A percentile compares a stretch with the other conserved stretches of the same genome.
Conservation (phyloP, 2,888 invertebrate genomes). For the Drosophila koepferae region DNA sequence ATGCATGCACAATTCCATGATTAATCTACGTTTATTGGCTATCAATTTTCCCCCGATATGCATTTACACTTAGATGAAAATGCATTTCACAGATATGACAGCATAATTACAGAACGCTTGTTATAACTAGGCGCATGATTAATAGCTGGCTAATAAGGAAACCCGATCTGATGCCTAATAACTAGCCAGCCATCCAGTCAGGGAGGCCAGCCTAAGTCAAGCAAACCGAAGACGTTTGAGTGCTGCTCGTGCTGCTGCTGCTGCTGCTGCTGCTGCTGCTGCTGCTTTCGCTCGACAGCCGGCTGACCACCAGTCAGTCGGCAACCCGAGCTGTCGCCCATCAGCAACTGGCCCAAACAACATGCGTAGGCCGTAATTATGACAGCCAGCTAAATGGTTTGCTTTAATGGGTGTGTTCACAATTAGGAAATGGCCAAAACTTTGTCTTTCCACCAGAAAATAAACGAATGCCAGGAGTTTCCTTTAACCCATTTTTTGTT, state of each 20-base stretch:
- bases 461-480: slow-evolving; percentile 45
- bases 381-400: slow-evolving; percentile 46
- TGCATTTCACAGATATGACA: slow-evolving; percentile 60
- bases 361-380: slow-evolving; percentile 70
- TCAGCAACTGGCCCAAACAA: slow-evolving; percentile 15
- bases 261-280: background rate
- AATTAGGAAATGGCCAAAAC: slow-evolving; percentile 63
- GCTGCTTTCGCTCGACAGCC: background rate
- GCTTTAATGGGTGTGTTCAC: slow-evolving; percentile 31
- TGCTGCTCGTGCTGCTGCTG: too few species aligned
- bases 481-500: background rate
- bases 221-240: background rate
- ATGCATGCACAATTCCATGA: slow-evolving; percentile 68
- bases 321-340: slow-evolving; percentile 47
- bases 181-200: slow-evolving; percentile 33
- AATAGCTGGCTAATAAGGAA: slow-evolving; percentile 69
- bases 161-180: slow-evolving; percentile 62
- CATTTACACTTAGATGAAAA: slow-evolving; percentile 68
- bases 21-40: slow-evolving; percentile 69
- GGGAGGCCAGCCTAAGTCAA: slow-evolving; percentile 1
- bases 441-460: slow-evolving; percentile 21
- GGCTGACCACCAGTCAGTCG: slow-evolving; percentile 22
- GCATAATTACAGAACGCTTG: slow-evolving; percentile 61
- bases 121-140: slow-evolving; percentile 62
- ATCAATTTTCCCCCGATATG: slow-evolving; percentile 68